phyloP scores from a whole-genome alignment of 2,113 vertebrate genomes.

The Xenopus laevis region DNA sequence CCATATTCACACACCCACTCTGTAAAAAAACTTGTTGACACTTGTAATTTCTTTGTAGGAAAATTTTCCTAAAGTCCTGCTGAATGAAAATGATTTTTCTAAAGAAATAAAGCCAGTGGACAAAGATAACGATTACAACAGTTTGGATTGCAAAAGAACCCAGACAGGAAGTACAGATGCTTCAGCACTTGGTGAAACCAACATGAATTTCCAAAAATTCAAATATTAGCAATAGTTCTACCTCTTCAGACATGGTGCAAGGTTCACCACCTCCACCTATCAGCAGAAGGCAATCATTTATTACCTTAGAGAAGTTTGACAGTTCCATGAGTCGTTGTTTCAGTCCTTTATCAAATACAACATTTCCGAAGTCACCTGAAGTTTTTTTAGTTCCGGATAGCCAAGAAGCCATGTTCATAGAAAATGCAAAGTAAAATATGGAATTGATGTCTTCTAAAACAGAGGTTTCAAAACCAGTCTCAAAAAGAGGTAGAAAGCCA shows the following conservation, averaged over 20 bases:
- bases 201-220: slow-evolving; percentile 52
- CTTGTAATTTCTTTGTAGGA: slow-evolving; percentile 6
- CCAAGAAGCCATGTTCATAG: slow-evolving; percentile 28
- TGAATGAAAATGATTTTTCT: neutral
- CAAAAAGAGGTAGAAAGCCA: slow-evolving; percentile 43
- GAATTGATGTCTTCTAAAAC: neutral
- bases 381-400: slow-evolving; percentile 41
- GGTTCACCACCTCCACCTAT: slow-evolving; percentile 73
- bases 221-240: slow-evolving; percentile 56
- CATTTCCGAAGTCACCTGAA: slow-evolving; percentile 53
- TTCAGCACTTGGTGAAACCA: neutral
- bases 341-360: slow-evolving; percentile 57
- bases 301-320: slow-evolving; percentile 87
- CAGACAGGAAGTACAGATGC: neutral
- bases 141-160: neutral
- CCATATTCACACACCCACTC: too few relatives aligned
- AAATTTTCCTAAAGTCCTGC: neutral
- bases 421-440: slow-evolving; percentile 35
- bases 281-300: slow-evolving; percentile 88
- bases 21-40: neutral
- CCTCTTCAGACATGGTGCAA: slow-evolving; percentile 71
- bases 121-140: slow-evolving; percentile 28
- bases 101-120: neutral
- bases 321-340: slow-evolving; percentile 62
- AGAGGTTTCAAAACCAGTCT: slow-evolving; percentile 22